phyloP scores from a whole-genome alignment of 2,888 invertebrate species.

The Temnothorax ravouxi region DNA sequence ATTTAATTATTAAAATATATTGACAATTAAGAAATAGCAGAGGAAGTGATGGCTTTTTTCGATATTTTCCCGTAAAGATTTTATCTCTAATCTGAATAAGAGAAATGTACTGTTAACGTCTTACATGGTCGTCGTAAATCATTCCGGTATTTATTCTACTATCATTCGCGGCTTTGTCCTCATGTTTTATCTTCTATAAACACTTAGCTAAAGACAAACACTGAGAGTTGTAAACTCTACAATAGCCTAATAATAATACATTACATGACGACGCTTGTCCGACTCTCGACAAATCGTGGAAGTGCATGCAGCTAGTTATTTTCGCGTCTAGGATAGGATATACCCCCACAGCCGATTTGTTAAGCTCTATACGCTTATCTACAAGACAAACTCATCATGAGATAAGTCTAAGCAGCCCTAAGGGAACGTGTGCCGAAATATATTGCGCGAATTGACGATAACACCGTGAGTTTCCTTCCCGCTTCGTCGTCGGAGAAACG shows the following conservation, averaged over 20 bases:
- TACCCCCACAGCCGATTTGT: slow-evolving; percentile 48
- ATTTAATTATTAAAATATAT: not conserved
- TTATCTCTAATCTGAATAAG: slow-evolving; percentile 8
- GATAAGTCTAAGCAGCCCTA: slow-evolving; percentile 65
- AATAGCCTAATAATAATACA: slow-evolving; percentile 25
- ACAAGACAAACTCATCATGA: slow-evolving; percentile 59
- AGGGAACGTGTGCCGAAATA: slow-evolving; percentile 62
- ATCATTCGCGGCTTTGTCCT: not conserved
- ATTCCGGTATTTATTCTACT: not conserved
- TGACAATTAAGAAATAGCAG: not conserved
- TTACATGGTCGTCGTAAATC: not conserved
- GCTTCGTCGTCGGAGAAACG: slow-evolving; percentile 46
- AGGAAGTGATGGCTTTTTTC: not conserved
- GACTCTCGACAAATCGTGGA: slow-evolving; percentile 16
- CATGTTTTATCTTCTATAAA: not conserved
- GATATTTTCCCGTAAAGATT: not conserved
- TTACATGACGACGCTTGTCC: not conserved
- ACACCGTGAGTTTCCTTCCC: slow-evolving; percentile 67
- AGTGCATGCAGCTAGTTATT: slow-evolving; percentile 27
- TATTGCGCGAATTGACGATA: slow-evolving; percentile 70
- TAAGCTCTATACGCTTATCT: slow-evolving; percentile 60
- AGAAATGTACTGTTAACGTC: not conserved
- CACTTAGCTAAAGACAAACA: slow-evolving; percentile 8
- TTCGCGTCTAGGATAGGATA: slow-evolving; percentile 22
- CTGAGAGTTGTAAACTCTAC: not conserved